Evolutionary conservation across 2,888 invertebrate genomes (phyloP), one percentile per base, ranked within the genome.

Genomic region (Cheilosia vernalis): DNA sequence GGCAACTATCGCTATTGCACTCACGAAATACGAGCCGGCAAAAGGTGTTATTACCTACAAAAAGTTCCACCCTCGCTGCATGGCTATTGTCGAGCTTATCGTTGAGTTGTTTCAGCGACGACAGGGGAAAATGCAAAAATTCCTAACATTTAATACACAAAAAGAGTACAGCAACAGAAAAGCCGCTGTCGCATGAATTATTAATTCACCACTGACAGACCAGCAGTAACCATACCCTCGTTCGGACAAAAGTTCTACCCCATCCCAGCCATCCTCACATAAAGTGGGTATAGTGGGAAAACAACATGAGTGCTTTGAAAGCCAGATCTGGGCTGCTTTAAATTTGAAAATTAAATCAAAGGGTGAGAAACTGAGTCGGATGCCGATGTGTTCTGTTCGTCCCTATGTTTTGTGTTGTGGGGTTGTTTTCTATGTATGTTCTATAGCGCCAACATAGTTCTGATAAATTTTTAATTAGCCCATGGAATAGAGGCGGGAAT

Each of bases 401-500:
- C 10, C 21, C n/a, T 53, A 21, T 33, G 37, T 33, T 44, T 40
- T 60, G 51, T 44, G 19, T 30, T 63, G 17, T 30, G 3, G 55
- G 53, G 47, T 30, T 6, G 30, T 55, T 30, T 30, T 63, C 15
- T 30, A 9, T 73, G n/a, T n/a, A n/a, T n/a, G n/a, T n/a, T n/a
- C n/a, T n/a, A 9, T 63, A 42, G 55, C 56, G 10, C n/a, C 37
- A n/a, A 27, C 61, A 56, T 53, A 24, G 42, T n/a, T 15, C n/a
- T 44, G 49, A 33, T 30, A 67, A 40, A 60, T 17, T 67, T 80
- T 73, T 73, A 73, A 80, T 80, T 67, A 73, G 80, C 80, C 61
- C 30, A 61, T 47, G 47, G 44, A 67, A 17, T n/a, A 42, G 4
- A 2, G 42, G 44, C n/a, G 15, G 17, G 17, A n/a, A 44, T n/a